Evolutionary conservation across 2,888 invertebrate genomes (phyloP).

Genomic region (Parnassius apollo): DNA sequence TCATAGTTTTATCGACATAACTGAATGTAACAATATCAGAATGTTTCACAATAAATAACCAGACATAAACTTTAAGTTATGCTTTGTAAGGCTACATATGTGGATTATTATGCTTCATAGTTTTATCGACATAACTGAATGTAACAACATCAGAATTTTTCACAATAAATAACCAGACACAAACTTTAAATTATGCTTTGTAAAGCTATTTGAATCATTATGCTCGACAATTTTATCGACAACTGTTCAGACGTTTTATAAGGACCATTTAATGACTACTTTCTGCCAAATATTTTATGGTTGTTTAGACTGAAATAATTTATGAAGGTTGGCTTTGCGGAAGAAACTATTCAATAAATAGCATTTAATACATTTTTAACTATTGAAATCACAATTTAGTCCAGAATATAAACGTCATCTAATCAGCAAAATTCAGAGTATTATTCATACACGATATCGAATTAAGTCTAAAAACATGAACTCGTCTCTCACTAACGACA

Average conservation of each 20-base stretch:
- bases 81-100: too few relatives aligned
- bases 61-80: neutral
- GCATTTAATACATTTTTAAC: constrained; percentile 38
- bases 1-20: neutral
- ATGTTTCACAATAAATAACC: constrained; percentile 5
- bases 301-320: constrained; percentile 3
- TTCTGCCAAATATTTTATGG: neutral
- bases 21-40: constrained; percentile 5
- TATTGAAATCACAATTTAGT: constrained; percentile 60
- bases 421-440: constrained; percentile 70
- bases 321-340: constrained; percentile 35
- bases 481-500: constrained; percentile 62
- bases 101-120: neutral
- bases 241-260: neutral
- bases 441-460: constrained; percentile 69
- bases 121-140: too few relatives aligned
- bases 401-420: constrained; percentile 65
- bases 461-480: constrained; percentile 72
- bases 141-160: constrained; percentile 8
- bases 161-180: constrained; percentile 7
- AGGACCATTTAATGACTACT: constrained; percentile 10
- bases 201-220: constrained; percentile 22
- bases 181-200: constrained; percentile 11
- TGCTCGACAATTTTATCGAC: too few relatives aligned
- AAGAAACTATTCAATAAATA: constrained; percentile 46